These are phyloP conservation scores for Crematogaster levior DNA, from an alignment of 2,888 invertebrate genomes.

Conservation along the genomic window DNA sequence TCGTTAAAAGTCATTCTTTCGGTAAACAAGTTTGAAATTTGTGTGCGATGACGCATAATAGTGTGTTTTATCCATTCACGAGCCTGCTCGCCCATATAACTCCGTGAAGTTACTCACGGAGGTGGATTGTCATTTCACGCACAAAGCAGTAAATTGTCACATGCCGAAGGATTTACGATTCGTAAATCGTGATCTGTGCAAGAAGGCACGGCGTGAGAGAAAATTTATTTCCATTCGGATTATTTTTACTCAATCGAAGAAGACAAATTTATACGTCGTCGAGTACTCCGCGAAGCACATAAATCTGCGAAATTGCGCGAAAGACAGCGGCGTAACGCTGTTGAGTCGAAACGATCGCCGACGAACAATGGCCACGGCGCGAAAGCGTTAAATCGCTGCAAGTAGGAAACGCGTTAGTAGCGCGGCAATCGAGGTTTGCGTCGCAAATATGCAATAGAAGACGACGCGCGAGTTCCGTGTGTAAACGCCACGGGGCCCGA, in stretches of 20 bases:
- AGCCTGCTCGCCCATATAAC: background rate
- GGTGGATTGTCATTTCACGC: slow-evolving; percentile 16
- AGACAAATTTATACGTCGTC: slow-evolving; percentile 9
- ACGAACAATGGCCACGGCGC: slow-evolving; percentile 19
- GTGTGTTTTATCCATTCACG: background rate
- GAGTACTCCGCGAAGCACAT: background rate
- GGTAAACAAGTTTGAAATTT: slow-evolving; percentile 12
- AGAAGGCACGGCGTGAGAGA: background rate
- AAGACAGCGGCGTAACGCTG: background rate
- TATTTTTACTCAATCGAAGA: slow-evolving; percentile 1
- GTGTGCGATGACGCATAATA: slow-evolving; percentile 19
- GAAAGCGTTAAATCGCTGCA: slow-evolving; percentile 2
- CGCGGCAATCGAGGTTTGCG: slow-evolving; percentile 5
- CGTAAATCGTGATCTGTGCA: background rate
- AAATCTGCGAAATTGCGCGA: slow-evolving; percentile 12
- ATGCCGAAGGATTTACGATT: slow-evolving; percentile 16
- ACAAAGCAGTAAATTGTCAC: slow-evolving; percentile 16
- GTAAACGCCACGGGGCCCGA: too few species aligned
- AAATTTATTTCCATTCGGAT: slow-evolving; percentile 5
- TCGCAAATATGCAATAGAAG: background rate
- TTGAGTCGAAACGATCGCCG: slow-evolving; percentile 11
- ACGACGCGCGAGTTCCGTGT: slow-evolving; percentile 11
- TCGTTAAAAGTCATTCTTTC: slow-evolving; percentile 15
- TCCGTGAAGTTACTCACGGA: slow-evolving; percentile 15
- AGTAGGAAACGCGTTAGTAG: slow-evolving; percentile 34